Base-by-base conservation (phyloP, 2,888 invertebrate genomes). In the Belgica antarctica region DNA sequence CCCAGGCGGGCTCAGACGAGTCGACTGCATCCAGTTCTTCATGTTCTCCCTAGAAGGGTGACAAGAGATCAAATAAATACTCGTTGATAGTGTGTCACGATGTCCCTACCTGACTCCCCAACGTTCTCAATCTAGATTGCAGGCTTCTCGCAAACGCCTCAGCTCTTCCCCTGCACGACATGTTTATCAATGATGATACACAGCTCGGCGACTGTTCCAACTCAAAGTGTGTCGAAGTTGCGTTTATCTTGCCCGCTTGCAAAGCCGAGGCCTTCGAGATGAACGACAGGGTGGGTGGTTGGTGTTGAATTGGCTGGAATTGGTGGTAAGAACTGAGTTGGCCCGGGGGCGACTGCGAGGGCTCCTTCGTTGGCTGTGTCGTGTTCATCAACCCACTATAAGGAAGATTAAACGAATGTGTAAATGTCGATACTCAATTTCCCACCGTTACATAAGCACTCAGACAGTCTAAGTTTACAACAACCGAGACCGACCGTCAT, bases 91-190 rank as follows among this genome's bases (percentile, higher is more conserved):
- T n/a, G n/a, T n/a, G n/a, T n/a, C n/a, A n/a, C n/a, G n/a, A n/a
- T n/a, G n/a, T n/a, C n/a, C n/a, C 72, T 74, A 79, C 80, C 72
- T 85, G 81, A 70, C 84, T 81, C 66, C 89, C 89, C 73, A 91
- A 83, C 73, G 88, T 86, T 74, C 87, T 85, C 74, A 92, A 81
- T 72, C 89, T 87, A 70, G 87, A 87, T 77, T 90, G 89, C 72
- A 92, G 82, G 76, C 88, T 87, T 71, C 88, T 84, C 73, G 91
- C 91, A 79, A 92, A 91, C 71, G 89, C 89, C 77, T 90, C 91
- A 71, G 91, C 90, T 70, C 89, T 85, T 71, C 88, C 88, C 71
- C 90, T 85, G 78, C 90, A 92, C 79, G 89, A 89, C 86, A 88
- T 88, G 75, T 79, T 78, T 75, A 80, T 74, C 72, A 75, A 75